Conservation (phyloP, 2,113 vertebrate species). For the Oreochromis niloticus region DNA sequence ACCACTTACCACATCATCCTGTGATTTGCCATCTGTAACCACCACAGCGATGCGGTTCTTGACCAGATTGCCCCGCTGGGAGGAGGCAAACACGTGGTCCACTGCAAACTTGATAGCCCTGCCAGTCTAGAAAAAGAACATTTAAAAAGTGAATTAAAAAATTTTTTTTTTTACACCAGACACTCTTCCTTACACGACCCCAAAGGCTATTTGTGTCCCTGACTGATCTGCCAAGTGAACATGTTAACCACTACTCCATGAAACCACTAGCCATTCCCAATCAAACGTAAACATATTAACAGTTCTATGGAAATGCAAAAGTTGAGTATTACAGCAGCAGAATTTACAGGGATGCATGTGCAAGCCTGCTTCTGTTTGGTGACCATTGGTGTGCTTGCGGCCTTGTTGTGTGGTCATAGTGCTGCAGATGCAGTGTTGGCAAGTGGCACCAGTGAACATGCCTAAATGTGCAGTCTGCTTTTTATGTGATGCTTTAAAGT, state of each 20-base stretch:
- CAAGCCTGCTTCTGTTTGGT: neutral
- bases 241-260: neutral
- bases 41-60: conserved; percentile 78
- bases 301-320: neutral
- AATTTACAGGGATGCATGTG: neutral
- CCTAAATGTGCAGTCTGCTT: neutral
- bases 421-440: neutral
- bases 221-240: neutral
- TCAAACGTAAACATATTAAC: neutral
- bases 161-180: neutral
- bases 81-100: conserved; percentile 72
- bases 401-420: neutral
- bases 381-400: neutral
- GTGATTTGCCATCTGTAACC: conserved; percentile 79
- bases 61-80: conserved; percentile 50
- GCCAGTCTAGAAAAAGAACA: conserved; percentile 63
- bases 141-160: neutral
- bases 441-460: neutral
- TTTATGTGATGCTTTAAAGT: neutral
- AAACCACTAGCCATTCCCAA: neutral
- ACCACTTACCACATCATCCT: conserved; percentile 72
- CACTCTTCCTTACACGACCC: neutral
- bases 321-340: neutral
- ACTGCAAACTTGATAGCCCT: conserved; percentile 76
- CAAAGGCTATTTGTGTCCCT: neutral